Evolutionary conservation across 2,797 vertebrate species (phyloP).

Genomic region (Toxotes lorentzi): DNA sequence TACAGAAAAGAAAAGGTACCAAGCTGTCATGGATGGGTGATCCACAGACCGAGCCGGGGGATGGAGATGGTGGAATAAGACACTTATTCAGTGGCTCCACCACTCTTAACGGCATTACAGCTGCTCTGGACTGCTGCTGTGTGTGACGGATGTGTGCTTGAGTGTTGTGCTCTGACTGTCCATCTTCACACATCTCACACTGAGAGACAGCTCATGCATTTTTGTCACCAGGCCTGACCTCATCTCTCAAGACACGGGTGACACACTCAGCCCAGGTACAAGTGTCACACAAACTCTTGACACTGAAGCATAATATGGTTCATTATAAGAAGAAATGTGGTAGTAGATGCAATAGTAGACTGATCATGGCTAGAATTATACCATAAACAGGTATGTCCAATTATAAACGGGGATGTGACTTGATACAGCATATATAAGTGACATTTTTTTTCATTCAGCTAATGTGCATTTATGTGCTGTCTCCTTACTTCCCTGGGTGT

Average conservation of each 20-base stretch:
- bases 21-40: constrained; percentile 60
- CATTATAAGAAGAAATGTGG: not conserved
- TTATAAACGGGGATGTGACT: not conserved
- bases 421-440: not conserved
- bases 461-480: not conserved
- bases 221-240: constrained; percentile 74
- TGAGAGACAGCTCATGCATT: constrained; percentile 71
- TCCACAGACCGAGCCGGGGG: constrained; percentile 56
- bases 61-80: constrained; percentile 66
- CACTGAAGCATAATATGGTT: constrained; percentile 34
- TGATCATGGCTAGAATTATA: constrained; percentile 3
- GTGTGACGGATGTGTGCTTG: constrained; percentile 64
- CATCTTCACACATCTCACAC: constrained; percentile 60
- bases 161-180: constrained; percentile 68
- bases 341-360: not conserved
- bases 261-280: constrained; percentile 54
- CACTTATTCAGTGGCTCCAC: constrained; percentile 61
- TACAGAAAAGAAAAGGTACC: constrained; percentile 33
- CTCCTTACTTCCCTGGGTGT: constrained; percentile 11
- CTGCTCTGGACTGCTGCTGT: constrained; percentile 57
- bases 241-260: constrained; percentile 64
- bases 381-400: not conserved
- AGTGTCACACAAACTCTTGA: constrained; percentile 56
- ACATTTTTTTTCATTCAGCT: not conserved
- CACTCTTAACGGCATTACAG: constrained; percentile 60